Evolutionary conservation across 2,797 vertebrate genomes (phyloP).

Genomic region (Hippocampus kuda): DNA sequence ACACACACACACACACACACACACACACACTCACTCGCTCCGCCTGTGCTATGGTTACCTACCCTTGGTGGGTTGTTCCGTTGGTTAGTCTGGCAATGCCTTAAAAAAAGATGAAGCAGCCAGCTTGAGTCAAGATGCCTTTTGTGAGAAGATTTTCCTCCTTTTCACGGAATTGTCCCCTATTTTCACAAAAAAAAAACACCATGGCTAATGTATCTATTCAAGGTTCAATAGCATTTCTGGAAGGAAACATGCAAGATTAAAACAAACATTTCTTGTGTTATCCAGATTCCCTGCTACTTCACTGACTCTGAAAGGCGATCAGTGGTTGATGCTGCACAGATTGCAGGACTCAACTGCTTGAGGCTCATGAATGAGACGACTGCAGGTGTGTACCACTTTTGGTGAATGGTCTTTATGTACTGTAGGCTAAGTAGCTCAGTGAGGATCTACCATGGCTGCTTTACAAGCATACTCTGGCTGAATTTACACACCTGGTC

Average conservation of each 20-base stretch:
- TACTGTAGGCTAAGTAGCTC: not conserved
- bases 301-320: slow-evolving; percentile 93
- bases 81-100: too few species aligned
- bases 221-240: not conserved
- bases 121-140: too few species aligned
- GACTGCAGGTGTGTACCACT: slow-evolving; percentile 77
- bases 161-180: not conserved
- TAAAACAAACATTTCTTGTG: not conserved
- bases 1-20: too few species aligned
- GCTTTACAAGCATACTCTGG: not conserved
- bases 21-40: not conserved
- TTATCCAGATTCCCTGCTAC: slow-evolving; percentile 84
- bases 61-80: too few species aligned
- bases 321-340: slow-evolving; percentile 91
- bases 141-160: not conserved
- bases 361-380: slow-evolving; percentile 93
- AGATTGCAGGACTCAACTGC: slow-evolving; percentile 96
- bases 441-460: not conserved
- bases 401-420: not conserved
- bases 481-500: not conserved
- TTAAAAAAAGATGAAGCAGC: too few species aligned
- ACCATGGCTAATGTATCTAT: not conserved
- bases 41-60: not conserved
- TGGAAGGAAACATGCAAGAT: not conserved
- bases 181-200: too few species aligned